A percentile compares a stretch with the other conserved stretches of the same genome.
Evolutionary conservation across 2,113 vertebrate genomes (phyloP).

Genomic region (Pipa parva): DNA sequence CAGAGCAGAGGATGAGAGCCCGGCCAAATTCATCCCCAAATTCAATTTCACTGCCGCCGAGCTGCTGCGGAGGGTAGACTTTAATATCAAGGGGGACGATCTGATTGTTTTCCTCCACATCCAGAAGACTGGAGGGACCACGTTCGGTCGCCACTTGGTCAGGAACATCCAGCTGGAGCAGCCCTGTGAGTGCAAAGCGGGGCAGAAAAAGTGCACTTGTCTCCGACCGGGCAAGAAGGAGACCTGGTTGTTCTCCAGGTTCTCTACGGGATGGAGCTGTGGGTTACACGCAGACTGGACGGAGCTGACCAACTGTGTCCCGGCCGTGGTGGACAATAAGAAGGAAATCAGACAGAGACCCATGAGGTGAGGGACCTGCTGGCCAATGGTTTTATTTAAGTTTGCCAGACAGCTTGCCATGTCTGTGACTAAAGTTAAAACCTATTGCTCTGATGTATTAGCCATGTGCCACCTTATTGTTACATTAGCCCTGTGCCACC

Average conservation of each 20-base stretch:
- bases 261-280: conserved; percentile 82
- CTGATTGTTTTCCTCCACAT: conserved; percentile 81
- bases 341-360: conserved; percentile 62
- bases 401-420: background rate
- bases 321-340: conserved; percentile 75
- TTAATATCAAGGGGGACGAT: conserved; percentile 89
- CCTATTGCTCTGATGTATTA: too few relatives aligned
- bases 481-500: too few relatives aligned
- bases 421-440: too few relatives aligned
- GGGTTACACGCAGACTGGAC: conserved; percentile 81
- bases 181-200: conserved; percentile 89
- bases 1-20: conserved; percentile 79
- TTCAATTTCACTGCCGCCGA: conserved; percentile 84
- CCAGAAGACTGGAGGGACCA: conserved; percentile 82
- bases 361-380: conserved; percentile 67
- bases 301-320: conserved; percentile 79
- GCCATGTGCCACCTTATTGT: too few relatives aligned
- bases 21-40: conserved; percentile 79
- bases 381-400: background rate
- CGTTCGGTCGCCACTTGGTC: conserved; percentile 85
- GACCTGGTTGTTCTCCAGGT: conserved; percentile 86
- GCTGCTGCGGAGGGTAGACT: conserved; percentile 74
- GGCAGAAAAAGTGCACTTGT: conserved; percentile 96
- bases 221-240: conserved; percentile 87
- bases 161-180: conserved; percentile 93